Base-by-base conservation (phyloP, 2,888 invertebrate species). In the Drosophila rubida region DNA sequence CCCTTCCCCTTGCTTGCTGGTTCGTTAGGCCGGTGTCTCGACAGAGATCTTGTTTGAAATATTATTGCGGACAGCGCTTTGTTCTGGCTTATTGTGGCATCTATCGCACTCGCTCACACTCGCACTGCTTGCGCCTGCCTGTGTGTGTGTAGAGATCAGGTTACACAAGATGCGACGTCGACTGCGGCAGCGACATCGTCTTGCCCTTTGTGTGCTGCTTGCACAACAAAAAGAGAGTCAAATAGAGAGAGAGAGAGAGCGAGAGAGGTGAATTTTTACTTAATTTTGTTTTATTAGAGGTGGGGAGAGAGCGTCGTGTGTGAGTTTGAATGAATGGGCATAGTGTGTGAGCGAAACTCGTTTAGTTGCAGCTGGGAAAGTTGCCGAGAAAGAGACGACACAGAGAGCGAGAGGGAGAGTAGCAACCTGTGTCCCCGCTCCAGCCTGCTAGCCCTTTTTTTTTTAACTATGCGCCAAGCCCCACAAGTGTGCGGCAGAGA, bases 101-200 rank as follows among this genome's bases (percentile, higher is more conserved):
- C 30, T 45, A 25, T 41, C 39, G 27, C 62, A 45, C 58, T 58
- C 42, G 41, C 27, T 45, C 53, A 44, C 60, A 30, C 13, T 50
- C 55, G 55, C 16, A 42, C 51, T 13, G 11, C 7, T 41, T 11
- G 6, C 37, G n/a, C 16, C 9, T 50, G n/a, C 32, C 13, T 57
- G 13, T 50, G 19, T 22, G 16, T 46, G 53, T 59, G 59, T 54
- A 42, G 60, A 75, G 79, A 80, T 80, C 79, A 75, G 75, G 79
- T 80, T 81, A 81, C 79, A 81, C 68, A 80, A 80, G 69, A 68
- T 42, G 58, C 44, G 54, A 16, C 55, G 68, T 41, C 35, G 41
- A 48, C 51, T 53, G 16, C 30, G 49, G 23, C 49, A 49, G 16
- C 30, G 49, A 27, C 49, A 49, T 49, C 23, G 39, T 9, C 60